These are phyloP conservation scores for Mactra quadrangularis DNA, from an alignment of 1,140 invertebrate genomes.

Conservation along the genomic window DNA sequence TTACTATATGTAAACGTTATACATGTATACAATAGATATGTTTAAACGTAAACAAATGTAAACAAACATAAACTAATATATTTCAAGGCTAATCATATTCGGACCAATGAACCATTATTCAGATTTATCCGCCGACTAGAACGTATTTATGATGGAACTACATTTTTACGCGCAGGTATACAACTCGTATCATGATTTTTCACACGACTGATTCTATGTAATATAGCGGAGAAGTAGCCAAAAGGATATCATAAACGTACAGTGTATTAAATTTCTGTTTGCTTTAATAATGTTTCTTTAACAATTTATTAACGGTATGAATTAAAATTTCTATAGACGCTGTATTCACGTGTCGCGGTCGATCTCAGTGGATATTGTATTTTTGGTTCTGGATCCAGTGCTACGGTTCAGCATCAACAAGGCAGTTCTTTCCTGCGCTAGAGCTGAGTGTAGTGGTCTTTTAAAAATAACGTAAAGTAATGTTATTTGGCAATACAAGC, in stretches of 20 bases:
- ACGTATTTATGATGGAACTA: slow-evolving; percentile 47
- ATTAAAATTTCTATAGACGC: no score
- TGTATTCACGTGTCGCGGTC: no score
- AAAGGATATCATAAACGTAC: slow-evolving; percentile 31
- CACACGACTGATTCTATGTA: slow-evolving; percentile 43
- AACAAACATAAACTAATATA: slow-evolving; percentile 38
- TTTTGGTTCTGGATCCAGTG: neutral
- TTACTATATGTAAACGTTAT: neutral
- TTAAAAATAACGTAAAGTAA: slow-evolving; percentile 19
- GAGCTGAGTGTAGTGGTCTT: slow-evolving; percentile 32
- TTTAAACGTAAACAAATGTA: slow-evolving; percentile 30
- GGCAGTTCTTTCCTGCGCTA: slow-evolving; percentile 3
- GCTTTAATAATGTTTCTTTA: slow-evolving; percentile 37
- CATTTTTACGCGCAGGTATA: slow-evolving; percentile 53
- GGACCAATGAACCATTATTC: slow-evolving; percentile 37
- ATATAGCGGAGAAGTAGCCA: slow-evolving; percentile 21
- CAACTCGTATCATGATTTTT: slow-evolving; percentile 20
- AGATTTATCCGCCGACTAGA: slow-evolving; percentile 33
- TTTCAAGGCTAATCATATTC: slow-evolving; percentile 36
- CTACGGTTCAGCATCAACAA: neutral
- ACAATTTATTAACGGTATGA: slow-evolving; percentile 42
- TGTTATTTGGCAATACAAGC: neutral
- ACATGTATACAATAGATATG: no score
- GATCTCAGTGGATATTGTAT: no score
- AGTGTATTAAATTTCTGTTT: slow-evolving; percentile 56